phyloP scores from a whole-genome alignment of 2,888 invertebrate genomes.

The Ornithoptera priamus region DNA sequence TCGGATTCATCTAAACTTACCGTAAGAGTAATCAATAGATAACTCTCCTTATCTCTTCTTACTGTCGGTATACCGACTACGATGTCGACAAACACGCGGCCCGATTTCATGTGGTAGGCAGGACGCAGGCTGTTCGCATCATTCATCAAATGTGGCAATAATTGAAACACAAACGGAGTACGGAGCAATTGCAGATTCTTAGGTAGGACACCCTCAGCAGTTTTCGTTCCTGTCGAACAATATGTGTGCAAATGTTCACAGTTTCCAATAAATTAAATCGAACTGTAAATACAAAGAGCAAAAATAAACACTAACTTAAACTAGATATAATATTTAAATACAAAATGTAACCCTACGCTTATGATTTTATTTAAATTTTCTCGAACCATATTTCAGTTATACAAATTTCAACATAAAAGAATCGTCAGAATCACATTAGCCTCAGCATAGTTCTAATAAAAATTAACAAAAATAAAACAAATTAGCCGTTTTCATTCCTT shows the following conservation, averaged over 20 bases:
- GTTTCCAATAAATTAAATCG: too few species aligned
- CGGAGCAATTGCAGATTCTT: conserved; percentile 75
- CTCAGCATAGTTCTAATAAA: too few species aligned
- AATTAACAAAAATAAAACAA: too few species aligned
- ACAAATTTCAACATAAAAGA: too few species aligned
- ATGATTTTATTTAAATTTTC: too few species aligned
- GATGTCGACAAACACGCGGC: conserved; percentile 87
- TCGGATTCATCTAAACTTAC: conserved; percentile 43
- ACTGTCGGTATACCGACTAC: conserved; percentile 96
- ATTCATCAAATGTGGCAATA: conserved; percentile 91
- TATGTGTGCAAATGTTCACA: not conserved
- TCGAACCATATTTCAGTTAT: too few species aligned
- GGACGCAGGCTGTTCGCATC: conserved; percentile 88
- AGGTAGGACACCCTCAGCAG: conserved; percentile 59
- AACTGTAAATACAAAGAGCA: too few species aligned
- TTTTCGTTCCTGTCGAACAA: conserved; percentile 43
- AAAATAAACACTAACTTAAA: too few species aligned
- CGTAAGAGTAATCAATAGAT: conserved; percentile 88
- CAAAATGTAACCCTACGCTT: too few species aligned
- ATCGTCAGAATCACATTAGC: too few species aligned
- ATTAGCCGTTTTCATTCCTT: too few species aligned
- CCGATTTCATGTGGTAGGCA: conserved; percentile 87
- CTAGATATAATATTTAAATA: too few species aligned
- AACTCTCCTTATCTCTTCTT: conserved; percentile 91
- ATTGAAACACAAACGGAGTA: conserved; percentile 90